Evolutionary conservation across 2,888 invertebrate genomes (phyloP).

Genomic region (Tolmerus cingulatus): DNA sequence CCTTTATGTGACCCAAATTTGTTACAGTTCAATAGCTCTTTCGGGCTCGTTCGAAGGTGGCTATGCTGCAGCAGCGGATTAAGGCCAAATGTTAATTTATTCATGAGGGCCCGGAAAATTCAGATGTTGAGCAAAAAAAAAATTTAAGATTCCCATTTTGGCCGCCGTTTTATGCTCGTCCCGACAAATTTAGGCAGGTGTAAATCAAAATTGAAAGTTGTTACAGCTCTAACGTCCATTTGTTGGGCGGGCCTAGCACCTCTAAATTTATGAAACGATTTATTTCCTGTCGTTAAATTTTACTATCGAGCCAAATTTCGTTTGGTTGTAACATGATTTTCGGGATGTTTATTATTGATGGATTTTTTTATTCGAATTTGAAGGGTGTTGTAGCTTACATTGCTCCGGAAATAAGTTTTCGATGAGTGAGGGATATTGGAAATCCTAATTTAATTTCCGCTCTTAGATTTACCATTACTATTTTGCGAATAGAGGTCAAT

Average conservation of each 20-base stretch:
- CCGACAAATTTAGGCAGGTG: background rate
- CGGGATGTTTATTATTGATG: background rate
- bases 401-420: background rate
- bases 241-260: background rate
- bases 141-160: background rate
- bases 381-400: background rate
- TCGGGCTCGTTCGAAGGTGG: background rate
- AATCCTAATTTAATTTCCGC: background rate
- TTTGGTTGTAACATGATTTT: background rate
- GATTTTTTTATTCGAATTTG: background rate
- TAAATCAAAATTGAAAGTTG: background rate
- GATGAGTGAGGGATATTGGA: background rate
- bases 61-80: background rate
- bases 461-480: background rate
- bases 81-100: background rate
- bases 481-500: background rate
- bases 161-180: background rate
- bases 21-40: slow-evolving; percentile 10
- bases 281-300: background rate
- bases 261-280: background rate
- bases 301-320: background rate
- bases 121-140: background rate
- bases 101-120: background rate
- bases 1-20: slow-evolving; percentile 32
- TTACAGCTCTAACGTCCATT: background rate